Percentiles rank a stretch among this genome's conserved stretches.
Evolutionary conservation across 2,888 invertebrate species (phyloP).

Genomic region (Hirtodrosophila histrioides): DNA sequence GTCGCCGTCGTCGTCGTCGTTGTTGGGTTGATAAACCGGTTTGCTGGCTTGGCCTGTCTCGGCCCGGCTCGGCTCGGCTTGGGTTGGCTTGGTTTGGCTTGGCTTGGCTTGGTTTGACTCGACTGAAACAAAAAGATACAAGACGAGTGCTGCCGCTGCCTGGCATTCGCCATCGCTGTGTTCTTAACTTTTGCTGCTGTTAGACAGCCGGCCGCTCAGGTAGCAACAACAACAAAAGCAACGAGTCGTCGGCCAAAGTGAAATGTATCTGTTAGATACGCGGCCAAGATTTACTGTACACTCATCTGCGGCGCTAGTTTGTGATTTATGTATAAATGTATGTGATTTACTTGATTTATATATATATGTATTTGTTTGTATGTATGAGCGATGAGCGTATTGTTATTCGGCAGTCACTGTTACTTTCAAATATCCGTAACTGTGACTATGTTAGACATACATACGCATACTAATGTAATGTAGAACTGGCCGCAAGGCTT

Average conservation of each 20-base stretch:
- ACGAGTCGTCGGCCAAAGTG: constrained; percentile 42
- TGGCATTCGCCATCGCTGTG: constrained; percentile 45
- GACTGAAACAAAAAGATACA: constrained; percentile 32
- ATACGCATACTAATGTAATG: no score
- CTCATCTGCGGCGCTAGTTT: constrained; percentile 54
- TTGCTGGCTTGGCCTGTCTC: constrained; percentile 43
- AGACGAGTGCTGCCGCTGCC: constrained; percentile 23
- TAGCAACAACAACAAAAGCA: constrained; percentile 43
- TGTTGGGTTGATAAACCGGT: constrained; percentile 75
- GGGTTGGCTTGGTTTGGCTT: constrained; percentile 33
- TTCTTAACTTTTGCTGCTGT: constrained; percentile 49
- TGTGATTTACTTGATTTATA: constrained; percentile 15
- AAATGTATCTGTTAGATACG: constrained; percentile 75
- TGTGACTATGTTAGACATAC: no score
- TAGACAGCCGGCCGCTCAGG: constrained; percentile 66
- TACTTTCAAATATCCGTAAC: no score
- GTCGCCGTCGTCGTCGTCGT: constrained; percentile 44
- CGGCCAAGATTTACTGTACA: constrained; percentile 59
- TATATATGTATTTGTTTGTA: neutral
- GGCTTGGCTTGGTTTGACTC: constrained; percentile 7
- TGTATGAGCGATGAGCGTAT: neutral
- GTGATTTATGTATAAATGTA: constrained; percentile 54
- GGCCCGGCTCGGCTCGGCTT: constrained; percentile 22
- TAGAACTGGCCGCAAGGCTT: no score
- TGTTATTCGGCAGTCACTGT: no score